These are phyloP conservation scores for Python bivittatus DNA, from an alignment of 2,113 vertebrate genomes.

Conservation along the genomic window DNA sequence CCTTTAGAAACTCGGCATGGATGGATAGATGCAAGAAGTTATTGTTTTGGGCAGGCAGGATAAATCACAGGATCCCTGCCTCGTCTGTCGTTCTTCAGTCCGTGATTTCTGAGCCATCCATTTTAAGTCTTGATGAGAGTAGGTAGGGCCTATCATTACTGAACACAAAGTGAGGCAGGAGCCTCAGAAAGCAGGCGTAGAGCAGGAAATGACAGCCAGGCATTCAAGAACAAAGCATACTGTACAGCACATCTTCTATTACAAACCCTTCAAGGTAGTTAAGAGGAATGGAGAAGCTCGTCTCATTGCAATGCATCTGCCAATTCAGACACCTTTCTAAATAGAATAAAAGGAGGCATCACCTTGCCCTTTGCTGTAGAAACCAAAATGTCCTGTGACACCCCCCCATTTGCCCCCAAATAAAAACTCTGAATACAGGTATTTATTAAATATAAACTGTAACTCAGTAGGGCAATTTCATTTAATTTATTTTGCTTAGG, in stretches of 20 bases:
- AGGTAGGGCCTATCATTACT: neutral
- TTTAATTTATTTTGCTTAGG: neutral
- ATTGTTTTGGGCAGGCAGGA: neutral
- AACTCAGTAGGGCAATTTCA: neutral
- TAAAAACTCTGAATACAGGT: neutral
- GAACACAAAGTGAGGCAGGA: neutral
- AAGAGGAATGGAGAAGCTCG: neutral
- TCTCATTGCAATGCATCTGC: neutral
- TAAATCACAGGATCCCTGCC: neutral
- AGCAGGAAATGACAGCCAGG: neutral
- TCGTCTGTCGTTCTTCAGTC: neutral
- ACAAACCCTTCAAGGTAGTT: neutral
- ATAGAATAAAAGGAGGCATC: neutral
- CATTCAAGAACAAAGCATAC: neutral
- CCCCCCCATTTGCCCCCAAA: neutral
- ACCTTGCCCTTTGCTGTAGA: neutral
- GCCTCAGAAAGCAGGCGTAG: neutral
- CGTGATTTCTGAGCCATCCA: neutral
- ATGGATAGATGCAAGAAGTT: neutral
- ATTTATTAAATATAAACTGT: neutral
- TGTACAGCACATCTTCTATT: neutral
- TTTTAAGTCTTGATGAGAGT: neutral
- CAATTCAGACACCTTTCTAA: neutral
- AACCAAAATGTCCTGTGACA: neutral
- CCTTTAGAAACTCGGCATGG: neutral